Evolutionary conservation across 1,140 invertebrate genomes (phyloP).

Genomic region (Andricus grossulariae): DNA sequence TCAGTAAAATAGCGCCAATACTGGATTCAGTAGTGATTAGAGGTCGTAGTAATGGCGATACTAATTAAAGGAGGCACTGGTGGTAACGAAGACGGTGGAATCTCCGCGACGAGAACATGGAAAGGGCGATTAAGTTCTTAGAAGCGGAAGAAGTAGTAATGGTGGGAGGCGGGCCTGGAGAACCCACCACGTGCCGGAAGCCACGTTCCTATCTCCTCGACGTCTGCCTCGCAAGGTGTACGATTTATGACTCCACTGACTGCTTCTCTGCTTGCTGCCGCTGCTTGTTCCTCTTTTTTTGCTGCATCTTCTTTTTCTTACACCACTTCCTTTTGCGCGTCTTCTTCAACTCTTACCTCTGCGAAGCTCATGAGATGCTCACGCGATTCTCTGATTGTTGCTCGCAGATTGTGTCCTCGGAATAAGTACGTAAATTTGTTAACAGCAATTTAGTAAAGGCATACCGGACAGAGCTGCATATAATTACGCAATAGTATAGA

Average conservation of each 20-base stretch:
- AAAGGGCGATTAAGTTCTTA: constrained; percentile 60
- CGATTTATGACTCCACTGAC: constrained; percentile 70
- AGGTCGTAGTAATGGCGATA: too few species aligned
- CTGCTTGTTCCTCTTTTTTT: too few species aligned
- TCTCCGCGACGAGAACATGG: constrained; percentile 51
- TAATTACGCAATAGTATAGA: too few species aligned
- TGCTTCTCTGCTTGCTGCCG: constrained; percentile 56
- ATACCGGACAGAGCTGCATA: too few species aligned
- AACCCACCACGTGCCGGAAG: constrained; percentile 61
- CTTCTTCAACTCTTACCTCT: constrained; percentile 32
- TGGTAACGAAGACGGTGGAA: too few species aligned
- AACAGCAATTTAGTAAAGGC: too few species aligned
- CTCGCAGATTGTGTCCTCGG: constrained; percentile 37
- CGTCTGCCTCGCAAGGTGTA: constrained; percentile 65
- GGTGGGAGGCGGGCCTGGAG: constrained; percentile 27
- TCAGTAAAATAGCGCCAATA: too few species aligned
- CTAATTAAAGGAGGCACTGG: too few species aligned
- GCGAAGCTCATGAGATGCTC: constrained; percentile 36
- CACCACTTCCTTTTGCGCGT: constrained; percentile 51
- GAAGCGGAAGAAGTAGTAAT: constrained; percentile 22
- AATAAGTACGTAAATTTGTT: too few species aligned
- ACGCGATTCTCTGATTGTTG: constrained; percentile 49
- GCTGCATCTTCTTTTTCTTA: constrained; percentile 39
- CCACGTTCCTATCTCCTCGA: constrained; percentile 66
- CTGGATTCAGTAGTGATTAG: too few species aligned